Evolutionary conservation across 2,797 vertebrate species (phyloP), one percentile per base, ranked within the genome.

Genomic region (Danio albolineatus): DNA sequence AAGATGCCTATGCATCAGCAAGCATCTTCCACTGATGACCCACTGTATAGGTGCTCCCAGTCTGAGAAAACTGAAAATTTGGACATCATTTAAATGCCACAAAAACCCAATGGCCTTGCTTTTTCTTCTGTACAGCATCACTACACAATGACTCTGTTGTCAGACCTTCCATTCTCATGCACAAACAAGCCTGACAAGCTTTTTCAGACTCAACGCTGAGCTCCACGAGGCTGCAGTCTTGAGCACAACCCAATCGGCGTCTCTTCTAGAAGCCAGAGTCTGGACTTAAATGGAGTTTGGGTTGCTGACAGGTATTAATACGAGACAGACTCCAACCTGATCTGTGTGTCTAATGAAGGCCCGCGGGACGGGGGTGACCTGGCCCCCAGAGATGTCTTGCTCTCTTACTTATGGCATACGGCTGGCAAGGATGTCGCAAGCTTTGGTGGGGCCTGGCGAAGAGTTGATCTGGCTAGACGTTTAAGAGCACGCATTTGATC

Each of bases 241-340:
- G 8, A 51, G 14, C 6, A 19, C 14, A 48, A 46, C 1, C 4
- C 8, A 21, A n/a, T n/a, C n/a, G 49, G 44, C 48, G 28, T 62
- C 28, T 16, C 53, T 62, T 73, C 77, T 59, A 10, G 36, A 57
- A 73, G 69, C 71, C 56, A 57, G 28, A 13, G 59, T 19, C n/a
- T 14, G 62, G 61, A 43, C 65, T 66, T 70, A 66, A 60, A 83
- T 73, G 78, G 56, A 60, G 46, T 36, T 56, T 67, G 39, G 7
- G n/a, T 56, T 84, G 74, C 75, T 82, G 76, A 84, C 83, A 84
- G 76, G 74, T 69, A 48, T 62, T 84, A 79, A 83, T 84, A 82
- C 51, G 61, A 81, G 75, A 65, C 67, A 44, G 59, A 71, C 67
- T 60, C 76, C 74, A 80, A 78, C 83, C 66, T 80, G 60, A 84